Conservation (phyloP, 2,113 vertebrate species). For the Scortum barcoo region DNA sequence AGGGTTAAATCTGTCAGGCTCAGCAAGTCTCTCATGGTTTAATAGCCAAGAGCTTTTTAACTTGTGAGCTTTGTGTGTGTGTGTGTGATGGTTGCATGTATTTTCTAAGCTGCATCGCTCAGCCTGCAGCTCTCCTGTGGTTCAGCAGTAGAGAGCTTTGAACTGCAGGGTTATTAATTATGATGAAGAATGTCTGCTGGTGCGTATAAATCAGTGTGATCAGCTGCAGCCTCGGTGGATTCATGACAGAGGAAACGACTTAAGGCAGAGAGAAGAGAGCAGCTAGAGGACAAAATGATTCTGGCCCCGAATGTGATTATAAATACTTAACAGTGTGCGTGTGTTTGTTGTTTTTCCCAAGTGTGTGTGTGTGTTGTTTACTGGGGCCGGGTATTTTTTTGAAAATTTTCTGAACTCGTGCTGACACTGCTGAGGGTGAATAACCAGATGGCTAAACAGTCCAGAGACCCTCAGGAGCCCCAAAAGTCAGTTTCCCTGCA, state of each 20-base stretch:
- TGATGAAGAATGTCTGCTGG: constrained; percentile 68
- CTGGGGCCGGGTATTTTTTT: not conserved
- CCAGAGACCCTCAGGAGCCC: not conserved
- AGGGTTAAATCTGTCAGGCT: constrained; percentile 70
- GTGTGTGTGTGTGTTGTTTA: constrained; percentile 27
- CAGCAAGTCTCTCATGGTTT: constrained; percentile 76
- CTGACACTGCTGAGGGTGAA: not conserved
- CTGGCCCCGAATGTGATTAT: constrained; percentile 41
- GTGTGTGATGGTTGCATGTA: constrained; percentile 38
- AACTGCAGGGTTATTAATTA: constrained; percentile 76
- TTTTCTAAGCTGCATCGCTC: constrained; percentile 60
- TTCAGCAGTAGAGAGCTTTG: constrained; percentile 68
- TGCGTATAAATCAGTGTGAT: constrained; percentile 69
- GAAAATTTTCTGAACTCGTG: not conserved
- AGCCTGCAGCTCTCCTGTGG: constrained; percentile 62
- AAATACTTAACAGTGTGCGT: constrained; percentile 42
- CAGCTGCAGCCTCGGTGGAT: constrained; percentile 64
- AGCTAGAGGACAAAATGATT: constrained; percentile 55
- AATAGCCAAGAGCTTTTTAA: constrained; percentile 68
- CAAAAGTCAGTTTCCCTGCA: not conserved
- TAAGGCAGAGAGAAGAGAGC: constrained; percentile 46
- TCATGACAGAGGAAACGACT: constrained; percentile 61
- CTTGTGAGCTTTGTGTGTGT: constrained; percentile 32
- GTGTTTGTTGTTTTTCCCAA: constrained; percentile 23
- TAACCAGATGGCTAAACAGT: not conserved